phyloP scores from a whole-genome alignment of 2,113 vertebrate genomes.

The Tetraodon nigroviridis region DNA sequence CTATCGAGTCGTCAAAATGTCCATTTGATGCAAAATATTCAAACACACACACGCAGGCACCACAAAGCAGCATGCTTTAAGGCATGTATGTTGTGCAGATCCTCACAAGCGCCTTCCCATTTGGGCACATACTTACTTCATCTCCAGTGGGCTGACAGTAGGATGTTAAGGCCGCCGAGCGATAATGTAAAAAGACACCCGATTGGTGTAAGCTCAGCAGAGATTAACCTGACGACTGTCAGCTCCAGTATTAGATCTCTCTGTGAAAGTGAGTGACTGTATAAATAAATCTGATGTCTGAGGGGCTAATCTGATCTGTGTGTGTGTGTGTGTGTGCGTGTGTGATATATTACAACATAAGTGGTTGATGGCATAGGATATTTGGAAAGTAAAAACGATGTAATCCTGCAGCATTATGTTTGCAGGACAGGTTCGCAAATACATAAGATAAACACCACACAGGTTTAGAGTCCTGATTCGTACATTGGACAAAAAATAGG shows the following conservation, averaged over 20 bases:
- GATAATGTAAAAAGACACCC: conserved; percentile 64
- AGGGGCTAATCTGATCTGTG: conserved; percentile 57
- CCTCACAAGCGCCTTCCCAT: conserved; percentile 6
- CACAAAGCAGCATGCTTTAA: neutral
- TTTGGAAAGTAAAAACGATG: conserved; percentile 32
- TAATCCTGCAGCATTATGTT: conserved; percentile 39
- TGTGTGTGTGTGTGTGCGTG: conserved; percentile 34
- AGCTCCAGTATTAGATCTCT: conserved; percentile 47
- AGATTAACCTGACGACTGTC: conserved; percentile 74
- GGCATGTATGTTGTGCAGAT: conserved; percentile 28
- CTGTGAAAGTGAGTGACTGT: conserved; percentile 52
- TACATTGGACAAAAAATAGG: no score
- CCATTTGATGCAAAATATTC: neutral
- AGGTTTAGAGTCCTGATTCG: no score
- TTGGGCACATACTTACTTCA: conserved; percentile 26
- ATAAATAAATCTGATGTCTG: conserved; percentile 62
- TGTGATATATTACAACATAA: conserved; percentile 18
- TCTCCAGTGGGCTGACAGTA: conserved; percentile 47
- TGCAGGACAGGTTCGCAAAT: conserved; percentile 23
- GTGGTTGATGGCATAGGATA: conserved; percentile 33
- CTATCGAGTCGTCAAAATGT: neutral
- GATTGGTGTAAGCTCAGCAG: conserved; percentile 64
- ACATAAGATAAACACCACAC: conserved; percentile 37
- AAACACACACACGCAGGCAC: conserved; percentile 6
- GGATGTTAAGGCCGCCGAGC: conserved; percentile 49